Evolutionary conservation across 2,113 vertebrate species (phyloP).

Genomic region (Dasyprocta punctata): DNA sequence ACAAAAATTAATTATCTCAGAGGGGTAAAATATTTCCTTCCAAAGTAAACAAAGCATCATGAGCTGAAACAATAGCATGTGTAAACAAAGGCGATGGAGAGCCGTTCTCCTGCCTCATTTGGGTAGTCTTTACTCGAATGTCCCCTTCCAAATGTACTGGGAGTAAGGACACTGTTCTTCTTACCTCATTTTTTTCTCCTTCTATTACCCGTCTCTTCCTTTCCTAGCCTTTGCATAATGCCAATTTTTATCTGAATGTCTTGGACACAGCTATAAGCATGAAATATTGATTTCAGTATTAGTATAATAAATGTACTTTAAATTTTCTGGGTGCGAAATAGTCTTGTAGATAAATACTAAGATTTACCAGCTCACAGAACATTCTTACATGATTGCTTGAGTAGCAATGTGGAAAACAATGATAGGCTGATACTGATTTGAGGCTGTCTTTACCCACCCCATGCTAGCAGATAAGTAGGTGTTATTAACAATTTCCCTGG

Average conservation of each 20-base stretch:
- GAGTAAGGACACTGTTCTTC: not conserved
- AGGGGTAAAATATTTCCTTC: constrained; percentile 81
- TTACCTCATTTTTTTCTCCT: not conserved
- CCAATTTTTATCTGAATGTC: not conserved
- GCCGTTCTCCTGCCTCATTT: constrained; percentile 1
- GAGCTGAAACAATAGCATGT: constrained; percentile 78
- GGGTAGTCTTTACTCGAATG: not conserved
- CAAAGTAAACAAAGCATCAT: constrained; percentile 76
- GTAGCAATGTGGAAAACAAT: not conserved
- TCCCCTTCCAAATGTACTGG: not conserved
- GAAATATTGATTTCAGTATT: constrained; percentile 16
- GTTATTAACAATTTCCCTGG: not conserved
- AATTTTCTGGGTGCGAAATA: not conserved
- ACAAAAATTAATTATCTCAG: constrained; percentile 87
- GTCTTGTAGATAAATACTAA: not conserved
- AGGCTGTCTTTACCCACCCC: not conserved
- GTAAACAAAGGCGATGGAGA: constrained; percentile 5
- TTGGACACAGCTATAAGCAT: not conserved
- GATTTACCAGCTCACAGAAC: not conserved
- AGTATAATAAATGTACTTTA: not conserved
- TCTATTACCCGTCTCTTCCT: not conserved
- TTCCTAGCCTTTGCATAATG: not conserved
- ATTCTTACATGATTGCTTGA: constrained; percentile 8
- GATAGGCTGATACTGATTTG: not conserved
- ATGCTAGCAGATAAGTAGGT: not conserved